phyloP scores from a whole-genome alignment of 2,113 vertebrate genomes.

The Pogona vitticeps region DNA sequence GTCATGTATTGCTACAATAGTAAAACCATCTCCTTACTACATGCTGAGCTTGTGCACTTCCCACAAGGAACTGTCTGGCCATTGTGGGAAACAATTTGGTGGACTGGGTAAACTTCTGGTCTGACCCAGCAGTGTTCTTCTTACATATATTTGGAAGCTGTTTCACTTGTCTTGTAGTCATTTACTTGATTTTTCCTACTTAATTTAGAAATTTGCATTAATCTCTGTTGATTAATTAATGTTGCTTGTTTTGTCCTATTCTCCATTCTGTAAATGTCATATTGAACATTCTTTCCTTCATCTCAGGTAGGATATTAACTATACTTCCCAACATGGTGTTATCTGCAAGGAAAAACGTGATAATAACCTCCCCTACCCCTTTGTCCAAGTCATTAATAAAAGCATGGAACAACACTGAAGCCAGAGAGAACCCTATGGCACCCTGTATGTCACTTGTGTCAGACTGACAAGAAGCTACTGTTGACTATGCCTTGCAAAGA shows the following conservation, averaged over 20 bases:
- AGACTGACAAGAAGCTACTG: neutral
- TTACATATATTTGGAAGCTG: neutral
- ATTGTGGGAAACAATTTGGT: neutral
- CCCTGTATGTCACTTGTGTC: neutral
- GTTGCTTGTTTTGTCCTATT: no score
- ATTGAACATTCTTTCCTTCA: neutral
- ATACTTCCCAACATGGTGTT: neutral
- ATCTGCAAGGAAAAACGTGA: neutral
- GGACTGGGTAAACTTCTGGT: neutral
- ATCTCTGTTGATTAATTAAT: no score
- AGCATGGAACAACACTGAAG: neutral
- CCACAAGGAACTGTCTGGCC: no score
- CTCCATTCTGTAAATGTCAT: neutral
- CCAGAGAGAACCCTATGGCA: neutral
- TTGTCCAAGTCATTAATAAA: neutral
- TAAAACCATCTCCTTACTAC: neutral
- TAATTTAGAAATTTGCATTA: neutral
- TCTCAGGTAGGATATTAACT: neutral
- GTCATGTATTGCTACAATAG: no score
- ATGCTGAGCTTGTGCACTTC: no score
- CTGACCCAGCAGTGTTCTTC: neutral
- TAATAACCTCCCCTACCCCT: neutral
- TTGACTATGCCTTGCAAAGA: neutral
- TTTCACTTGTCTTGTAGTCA: neutral
- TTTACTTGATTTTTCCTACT: neutral